These are phyloP conservation scores for Taxidea taxus DNA, from an alignment of 2,113 vertebrate species.

Conservation along the genomic window DNA sequence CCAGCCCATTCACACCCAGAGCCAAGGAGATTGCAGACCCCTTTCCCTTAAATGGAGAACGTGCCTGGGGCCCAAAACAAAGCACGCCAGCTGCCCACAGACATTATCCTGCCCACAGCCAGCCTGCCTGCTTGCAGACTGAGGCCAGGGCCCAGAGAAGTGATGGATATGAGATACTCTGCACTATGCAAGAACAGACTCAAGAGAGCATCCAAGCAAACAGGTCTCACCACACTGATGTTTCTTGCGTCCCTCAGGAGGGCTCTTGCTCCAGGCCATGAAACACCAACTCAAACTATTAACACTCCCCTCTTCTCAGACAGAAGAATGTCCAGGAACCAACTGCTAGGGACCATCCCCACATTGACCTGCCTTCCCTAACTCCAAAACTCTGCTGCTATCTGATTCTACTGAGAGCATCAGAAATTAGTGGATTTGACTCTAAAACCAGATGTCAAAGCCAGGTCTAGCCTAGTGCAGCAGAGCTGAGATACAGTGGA, in stretches of 20 bases:
- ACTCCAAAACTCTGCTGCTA: background rate
- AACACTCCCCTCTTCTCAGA: background rate
- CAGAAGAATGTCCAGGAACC: background rate
- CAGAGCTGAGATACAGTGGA: background rate
- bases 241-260: background rate
- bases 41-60: conserved; percentile 78
- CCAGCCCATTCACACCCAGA: conserved; percentile 79
- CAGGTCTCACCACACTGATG: background rate
- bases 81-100: conserved; percentile 40
- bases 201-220: background rate
- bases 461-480: background rate
- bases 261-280: background rate
- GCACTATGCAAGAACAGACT: background rate
- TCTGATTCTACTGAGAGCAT: background rate
- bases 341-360: background rate
- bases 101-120: conserved; percentile 55
- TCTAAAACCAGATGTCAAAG: background rate
- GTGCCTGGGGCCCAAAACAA: conserved; percentile 50
- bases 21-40: conserved; percentile 77
- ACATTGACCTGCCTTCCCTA: background rate
- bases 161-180: background rate
- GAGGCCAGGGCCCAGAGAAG: background rate
- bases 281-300: background rate
- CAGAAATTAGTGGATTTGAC: background rate
- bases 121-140: conserved; percentile 36